Evolutionary conservation across 1,140 invertebrate genomes (phyloP).

Genomic region (Drosophila lini): DNA sequence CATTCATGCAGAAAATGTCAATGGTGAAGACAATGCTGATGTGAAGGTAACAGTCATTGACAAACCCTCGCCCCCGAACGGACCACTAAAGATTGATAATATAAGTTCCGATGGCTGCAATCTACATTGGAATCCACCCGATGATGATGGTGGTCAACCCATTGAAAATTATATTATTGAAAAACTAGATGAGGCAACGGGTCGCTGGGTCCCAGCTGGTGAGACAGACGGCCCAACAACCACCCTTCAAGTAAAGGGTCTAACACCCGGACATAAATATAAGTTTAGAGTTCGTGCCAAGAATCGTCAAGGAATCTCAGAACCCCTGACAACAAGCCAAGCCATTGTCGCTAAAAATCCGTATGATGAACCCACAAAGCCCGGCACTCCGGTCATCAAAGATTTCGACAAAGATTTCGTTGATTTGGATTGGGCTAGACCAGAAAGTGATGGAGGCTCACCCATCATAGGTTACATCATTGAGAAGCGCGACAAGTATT

Average conservation of each 20-base stretch:
- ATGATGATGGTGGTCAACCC: slow-evolving; percentile 95
- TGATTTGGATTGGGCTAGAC: slow-evolving; percentile 96
- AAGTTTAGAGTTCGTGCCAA: slow-evolving; percentile 98
- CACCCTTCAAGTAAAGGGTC: slow-evolving; percentile 89
- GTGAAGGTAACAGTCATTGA: slow-evolving; percentile 97
- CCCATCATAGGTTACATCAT: slow-evolving; percentile 97
- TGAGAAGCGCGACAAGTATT: slow-evolving; percentile 97
- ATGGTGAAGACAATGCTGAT: slow-evolving; percentile 95
- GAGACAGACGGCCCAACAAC: slow-evolving; percentile 93
- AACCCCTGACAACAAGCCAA: slow-evolving; percentile 94
- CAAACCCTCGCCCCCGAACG: slow-evolving; percentile 94
- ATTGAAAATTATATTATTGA: slow-evolving; percentile 97
- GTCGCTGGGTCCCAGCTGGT: slow-evolving; percentile 96
- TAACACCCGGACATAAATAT: slow-evolving; percentile 96
- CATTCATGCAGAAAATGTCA: slow-evolving; percentile 95
- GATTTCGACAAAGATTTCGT: slow-evolving; percentile 98
- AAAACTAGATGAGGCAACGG: slow-evolving; percentile 96
- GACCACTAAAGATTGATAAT: slow-evolving; percentile 92
- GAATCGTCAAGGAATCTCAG: slow-evolving; percentile 97
- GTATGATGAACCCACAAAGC: slow-evolving; percentile 94
- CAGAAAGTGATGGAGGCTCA: slow-evolving; percentile 93
- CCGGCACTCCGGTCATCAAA: slow-evolving; percentile 94
- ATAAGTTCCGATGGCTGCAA: slow-evolving; percentile 90
- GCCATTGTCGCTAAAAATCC: slow-evolving; percentile 99
- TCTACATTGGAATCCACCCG: slow-evolving; percentile 94